These are phyloP conservation scores for Macrobrachium nipponense DNA, from an alignment of 1,140 invertebrate species.

Conservation along the genomic window DNA sequence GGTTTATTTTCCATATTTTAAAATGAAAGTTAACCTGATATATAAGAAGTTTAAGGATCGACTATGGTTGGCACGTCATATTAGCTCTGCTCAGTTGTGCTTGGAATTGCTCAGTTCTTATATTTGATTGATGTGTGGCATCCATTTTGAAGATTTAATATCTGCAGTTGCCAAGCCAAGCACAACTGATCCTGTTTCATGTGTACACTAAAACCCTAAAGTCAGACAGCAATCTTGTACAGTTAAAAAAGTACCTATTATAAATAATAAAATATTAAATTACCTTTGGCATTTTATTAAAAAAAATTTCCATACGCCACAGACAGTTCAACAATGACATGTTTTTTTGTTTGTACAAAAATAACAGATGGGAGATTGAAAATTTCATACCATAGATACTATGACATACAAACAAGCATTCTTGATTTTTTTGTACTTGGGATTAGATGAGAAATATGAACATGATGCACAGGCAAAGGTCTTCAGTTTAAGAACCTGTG, in stretches of 20 bases:
- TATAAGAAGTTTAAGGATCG: constrained; percentile 37
- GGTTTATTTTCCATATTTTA: constrained; percentile 44
- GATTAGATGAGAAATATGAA: too few species aligned
- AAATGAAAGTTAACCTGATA: constrained; percentile 29
- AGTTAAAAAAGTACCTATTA: constrained; percentile 62
- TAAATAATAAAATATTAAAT: constrained; percentile 58
- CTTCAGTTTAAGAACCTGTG: too few species aligned
- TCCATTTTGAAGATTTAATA: constrained; percentile 11
- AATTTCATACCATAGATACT: not conserved
- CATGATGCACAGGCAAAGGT: too few species aligned
- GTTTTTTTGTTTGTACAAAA: too few species aligned
- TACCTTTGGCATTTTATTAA: not conserved
- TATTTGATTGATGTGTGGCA: constrained; percentile 30
- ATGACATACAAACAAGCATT: not conserved
- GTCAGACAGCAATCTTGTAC: constrained; percentile 59
- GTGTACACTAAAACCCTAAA: constrained; percentile 55
- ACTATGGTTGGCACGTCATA: constrained; percentile 56
- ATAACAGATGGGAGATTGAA: not conserved
- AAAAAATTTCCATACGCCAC: not conserved
- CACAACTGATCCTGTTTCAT: constrained; percentile 49
- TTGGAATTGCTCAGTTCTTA: constrained; percentile 36
- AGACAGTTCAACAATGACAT: too few species aligned
- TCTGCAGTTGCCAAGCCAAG: constrained; percentile 27
- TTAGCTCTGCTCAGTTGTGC: constrained; percentile 51
- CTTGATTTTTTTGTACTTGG: too few species aligned